Evolutionary conservation across 2,797 vertebrate genomes (phyloP).

Genomic region (Hemibagrus guttatus): DNA sequence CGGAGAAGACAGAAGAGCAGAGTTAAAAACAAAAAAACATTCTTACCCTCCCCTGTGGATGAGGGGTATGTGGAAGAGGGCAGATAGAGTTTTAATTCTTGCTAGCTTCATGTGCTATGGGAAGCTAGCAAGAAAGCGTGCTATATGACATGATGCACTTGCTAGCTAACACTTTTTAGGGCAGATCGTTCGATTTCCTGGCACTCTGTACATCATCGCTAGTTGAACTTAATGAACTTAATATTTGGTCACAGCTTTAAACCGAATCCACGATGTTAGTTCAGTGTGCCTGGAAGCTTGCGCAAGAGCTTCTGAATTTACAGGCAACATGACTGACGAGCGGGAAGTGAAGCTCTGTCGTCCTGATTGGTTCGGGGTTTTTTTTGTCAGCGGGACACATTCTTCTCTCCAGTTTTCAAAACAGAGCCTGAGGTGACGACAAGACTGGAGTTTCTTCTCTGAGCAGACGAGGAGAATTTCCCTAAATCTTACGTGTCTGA

Average conservation of each 20-base stretch:
- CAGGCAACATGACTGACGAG: neutral
- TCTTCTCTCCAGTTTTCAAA: neutral
- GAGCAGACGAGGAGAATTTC: neutral
- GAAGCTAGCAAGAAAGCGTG: no score
- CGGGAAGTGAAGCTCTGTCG: neutral
- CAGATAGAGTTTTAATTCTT: neutral
- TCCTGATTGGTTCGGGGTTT: neutral
- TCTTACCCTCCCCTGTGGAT: neutral
- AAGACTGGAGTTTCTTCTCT: neutral
- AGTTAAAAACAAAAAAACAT: neutral
- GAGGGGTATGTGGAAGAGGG: constrained; percentile 7
- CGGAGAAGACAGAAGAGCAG: constrained; percentile 33
- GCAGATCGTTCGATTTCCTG: neutral
- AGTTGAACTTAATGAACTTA: neutral
- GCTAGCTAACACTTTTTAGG: neutral
- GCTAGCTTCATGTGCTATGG: neutral
- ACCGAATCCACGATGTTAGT: no score
- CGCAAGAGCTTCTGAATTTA: neutral
- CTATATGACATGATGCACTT: no score
- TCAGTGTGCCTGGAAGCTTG: neutral
- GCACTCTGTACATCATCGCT: neutral
- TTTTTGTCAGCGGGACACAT: neutral
- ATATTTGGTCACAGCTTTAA: neutral
- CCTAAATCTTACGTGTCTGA: neutral
- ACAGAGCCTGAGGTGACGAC: neutral